These are phyloP conservation scores for Philaenus spumarius DNA, from an alignment of 1,140 invertebrate genomes.

Conservation along the genomic window DNA sequence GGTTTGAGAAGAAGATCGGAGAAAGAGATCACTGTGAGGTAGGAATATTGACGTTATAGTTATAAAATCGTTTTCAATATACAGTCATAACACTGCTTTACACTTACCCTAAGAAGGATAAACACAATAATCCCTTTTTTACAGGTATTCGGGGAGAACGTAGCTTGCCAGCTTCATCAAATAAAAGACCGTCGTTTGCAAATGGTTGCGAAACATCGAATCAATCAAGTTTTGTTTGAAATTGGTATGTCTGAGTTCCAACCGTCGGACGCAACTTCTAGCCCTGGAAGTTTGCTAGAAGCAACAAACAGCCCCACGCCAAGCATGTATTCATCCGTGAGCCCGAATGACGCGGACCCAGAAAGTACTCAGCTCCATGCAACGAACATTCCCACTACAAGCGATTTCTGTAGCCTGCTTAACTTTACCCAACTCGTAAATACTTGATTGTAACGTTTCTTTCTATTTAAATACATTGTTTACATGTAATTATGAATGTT, in stretches of 20 bases:
- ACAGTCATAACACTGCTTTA: not conserved
- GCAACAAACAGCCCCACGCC: not conserved
- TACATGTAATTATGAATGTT: constrained; percentile 5
- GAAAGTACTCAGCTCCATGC: not conserved
- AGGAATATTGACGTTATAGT: constrained; percentile 3
- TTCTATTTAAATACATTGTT: not conserved
- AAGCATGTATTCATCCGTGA: not conserved
- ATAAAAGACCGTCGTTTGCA: constrained; percentile 1
- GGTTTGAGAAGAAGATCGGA: constrained; percentile 6
- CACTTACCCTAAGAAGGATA: constrained; percentile 1
- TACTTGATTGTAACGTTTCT: not conserved
- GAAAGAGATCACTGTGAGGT: constrained; percentile 10
- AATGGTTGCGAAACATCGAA: constrained; percentile 8
- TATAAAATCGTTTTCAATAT: not conserved
- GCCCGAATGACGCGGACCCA: not conserved
- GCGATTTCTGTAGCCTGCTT: not conserved
- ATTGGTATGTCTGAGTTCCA: constrained; percentile 4
- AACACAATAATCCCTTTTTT: not conserved
- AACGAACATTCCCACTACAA: too few species aligned
- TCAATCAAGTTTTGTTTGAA: too few species aligned
- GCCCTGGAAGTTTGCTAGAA: not conserved
- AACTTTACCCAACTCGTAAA: not conserved
- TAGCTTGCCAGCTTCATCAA: constrained; percentile 8
- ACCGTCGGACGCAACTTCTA: not conserved
- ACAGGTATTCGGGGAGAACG: constrained; percentile 1